phyloP scores from a whole-genome alignment of 2,888 invertebrate genomes.

The Spodoptera littoralis region DNA sequence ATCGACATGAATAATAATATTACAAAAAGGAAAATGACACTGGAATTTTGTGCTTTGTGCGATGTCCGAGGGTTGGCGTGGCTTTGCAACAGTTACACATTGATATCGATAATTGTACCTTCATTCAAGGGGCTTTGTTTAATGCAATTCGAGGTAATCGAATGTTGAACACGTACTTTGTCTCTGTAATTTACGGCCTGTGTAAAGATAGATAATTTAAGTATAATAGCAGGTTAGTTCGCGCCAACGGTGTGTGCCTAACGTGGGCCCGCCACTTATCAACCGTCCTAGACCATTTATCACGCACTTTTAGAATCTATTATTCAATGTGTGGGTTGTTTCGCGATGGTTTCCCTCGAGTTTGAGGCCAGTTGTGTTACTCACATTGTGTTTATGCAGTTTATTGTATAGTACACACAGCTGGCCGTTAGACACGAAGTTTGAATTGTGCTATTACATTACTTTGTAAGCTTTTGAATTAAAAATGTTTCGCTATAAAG shows the following conservation, averaged over 20 bases:
- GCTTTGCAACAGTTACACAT: slow-evolving; percentile 12
- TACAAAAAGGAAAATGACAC: slow-evolving; percentile 17
- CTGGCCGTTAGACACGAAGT: slow-evolving; percentile 6
- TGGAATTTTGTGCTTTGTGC: slow-evolving; percentile 18
- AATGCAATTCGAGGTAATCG: slow-evolving; percentile 25
- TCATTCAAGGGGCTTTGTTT: slow-evolving; percentile 13
- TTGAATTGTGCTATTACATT: slow-evolving; percentile 7
- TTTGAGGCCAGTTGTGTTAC: slow-evolving; percentile 35
- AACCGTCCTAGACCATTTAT: slow-evolving; percentile 46
- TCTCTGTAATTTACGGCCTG: slow-evolving; percentile 9
- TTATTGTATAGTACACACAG: slow-evolving; percentile 9
- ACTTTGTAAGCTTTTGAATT: neutral
- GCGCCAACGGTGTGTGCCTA: slow-evolving; percentile 31
- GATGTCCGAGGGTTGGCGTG: slow-evolving; percentile 2
- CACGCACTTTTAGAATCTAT: slow-evolving; percentile 53
- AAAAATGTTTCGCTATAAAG: too few relatives aligned
- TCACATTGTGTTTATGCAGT: slow-evolving; percentile 23
- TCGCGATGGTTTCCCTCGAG: slow-evolving; percentile 44
- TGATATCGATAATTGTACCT: slow-evolving; percentile 9
- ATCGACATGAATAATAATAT: slow-evolving; percentile 42
- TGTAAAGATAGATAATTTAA: slow-evolving; percentile 31
- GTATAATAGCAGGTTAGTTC: slow-evolving; percentile 45
- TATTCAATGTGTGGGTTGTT: slow-evolving; percentile 55
- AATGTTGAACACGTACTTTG: slow-evolving; percentile 17
- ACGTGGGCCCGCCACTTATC: slow-evolving; percentile 47